These are phyloP conservation scores for Lysandra coridon DNA, from an alignment of 2,888 invertebrate species.

Conservation along the genomic window DNA sequence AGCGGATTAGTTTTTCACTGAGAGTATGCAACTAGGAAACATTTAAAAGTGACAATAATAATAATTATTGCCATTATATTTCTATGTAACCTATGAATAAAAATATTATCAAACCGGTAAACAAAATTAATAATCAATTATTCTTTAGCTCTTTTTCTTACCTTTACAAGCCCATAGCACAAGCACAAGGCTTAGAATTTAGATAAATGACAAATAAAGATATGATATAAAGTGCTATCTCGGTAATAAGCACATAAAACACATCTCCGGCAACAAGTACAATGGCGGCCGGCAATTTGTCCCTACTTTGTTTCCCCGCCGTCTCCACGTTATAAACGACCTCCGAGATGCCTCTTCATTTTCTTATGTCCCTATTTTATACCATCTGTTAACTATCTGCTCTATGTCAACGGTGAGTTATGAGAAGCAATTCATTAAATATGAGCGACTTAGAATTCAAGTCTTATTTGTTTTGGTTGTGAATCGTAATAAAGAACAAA, in stretches of 20 bases:
- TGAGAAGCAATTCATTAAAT: not conserved
- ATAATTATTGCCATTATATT: too few relatives aligned
- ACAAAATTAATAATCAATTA: too few relatives aligned
- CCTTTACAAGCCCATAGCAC: too few relatives aligned
- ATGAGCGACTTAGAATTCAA: not conserved
- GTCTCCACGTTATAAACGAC: slow-evolving; percentile 60
- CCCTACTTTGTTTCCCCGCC: slow-evolving; percentile 66
- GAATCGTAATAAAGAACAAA: not conserved
- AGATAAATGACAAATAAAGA: not conserved
- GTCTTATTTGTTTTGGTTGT: not conserved
- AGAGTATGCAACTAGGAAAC: too few relatives aligned
- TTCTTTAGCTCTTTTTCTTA: too few relatives aligned
- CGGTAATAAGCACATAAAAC: slow-evolving; percentile 70
- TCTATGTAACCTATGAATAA: too few relatives aligned
- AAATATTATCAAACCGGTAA: too few relatives aligned
- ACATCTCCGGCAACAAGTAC: slow-evolving; percentile 65
- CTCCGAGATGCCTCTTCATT: slow-evolving; percentile 34
- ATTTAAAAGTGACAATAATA: too few relatives aligned
- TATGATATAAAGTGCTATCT: slow-evolving; percentile 56
- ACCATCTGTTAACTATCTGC: slow-evolving; percentile 9
- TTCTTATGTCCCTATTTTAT: slow-evolving; percentile 17
- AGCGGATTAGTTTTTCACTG: too few relatives aligned
- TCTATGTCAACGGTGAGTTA: slow-evolving; percentile 2
- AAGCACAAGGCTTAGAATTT: not conserved
- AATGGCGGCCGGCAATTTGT: slow-evolving; percentile 66